phyloP scores from a whole-genome alignment of 2,113 vertebrate species.

The Synchiropus splendidus region DNA sequence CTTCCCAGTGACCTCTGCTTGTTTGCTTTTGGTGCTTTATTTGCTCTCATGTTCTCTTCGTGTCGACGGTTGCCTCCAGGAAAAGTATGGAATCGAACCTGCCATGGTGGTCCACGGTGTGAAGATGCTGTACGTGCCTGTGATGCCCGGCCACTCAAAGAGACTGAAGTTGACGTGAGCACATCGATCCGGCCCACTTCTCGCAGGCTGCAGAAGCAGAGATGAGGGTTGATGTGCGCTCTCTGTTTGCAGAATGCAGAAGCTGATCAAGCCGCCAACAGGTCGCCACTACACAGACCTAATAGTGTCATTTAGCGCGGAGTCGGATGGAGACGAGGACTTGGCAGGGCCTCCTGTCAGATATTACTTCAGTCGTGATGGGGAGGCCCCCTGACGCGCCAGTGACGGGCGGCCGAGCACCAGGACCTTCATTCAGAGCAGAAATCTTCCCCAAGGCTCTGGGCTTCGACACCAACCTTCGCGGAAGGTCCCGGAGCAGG shows the following conservation, averaged over 20 bases:
- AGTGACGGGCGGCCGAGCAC: slow-evolving; percentile 1
- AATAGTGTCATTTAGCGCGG: slow-evolving; percentile 91
- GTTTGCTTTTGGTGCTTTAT: not conserved
- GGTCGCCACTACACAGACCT: slow-evolving; percentile 92
- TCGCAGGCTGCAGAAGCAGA: not conserved
- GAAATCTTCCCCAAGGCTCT: slow-evolving; percentile 3
- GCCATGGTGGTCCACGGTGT: slow-evolving; percentile 96
- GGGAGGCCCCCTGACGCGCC: slow-evolving; percentile 48
- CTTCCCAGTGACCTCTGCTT: too few relatives aligned
- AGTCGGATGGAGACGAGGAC: slow-evolving; percentile 87
- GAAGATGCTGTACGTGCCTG: slow-evolving; percentile 97
- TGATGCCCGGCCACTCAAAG: slow-evolving; percentile 96
- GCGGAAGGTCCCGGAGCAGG: slow-evolving; percentile 72
- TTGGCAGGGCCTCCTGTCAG: slow-evolving; percentile 91
- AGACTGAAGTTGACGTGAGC: slow-evolving; percentile 92
- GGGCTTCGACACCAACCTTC: slow-evolving; percentile 11
- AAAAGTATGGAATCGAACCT: slow-evolving; percentile 92
- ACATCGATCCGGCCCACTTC: not conserved
- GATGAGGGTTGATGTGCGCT: not conserved
- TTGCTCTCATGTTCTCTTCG: not conserved
- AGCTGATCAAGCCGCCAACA: slow-evolving; percentile 86
- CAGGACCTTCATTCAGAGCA: not conserved
- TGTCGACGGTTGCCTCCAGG: slow-evolving; percentile 61
- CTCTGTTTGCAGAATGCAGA: slow-evolving; percentile 82
- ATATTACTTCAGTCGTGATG: slow-evolving; percentile 82